Conservation (phyloP, 2,113 vertebrate genomes). For the Erythrocebus patas region DNA sequence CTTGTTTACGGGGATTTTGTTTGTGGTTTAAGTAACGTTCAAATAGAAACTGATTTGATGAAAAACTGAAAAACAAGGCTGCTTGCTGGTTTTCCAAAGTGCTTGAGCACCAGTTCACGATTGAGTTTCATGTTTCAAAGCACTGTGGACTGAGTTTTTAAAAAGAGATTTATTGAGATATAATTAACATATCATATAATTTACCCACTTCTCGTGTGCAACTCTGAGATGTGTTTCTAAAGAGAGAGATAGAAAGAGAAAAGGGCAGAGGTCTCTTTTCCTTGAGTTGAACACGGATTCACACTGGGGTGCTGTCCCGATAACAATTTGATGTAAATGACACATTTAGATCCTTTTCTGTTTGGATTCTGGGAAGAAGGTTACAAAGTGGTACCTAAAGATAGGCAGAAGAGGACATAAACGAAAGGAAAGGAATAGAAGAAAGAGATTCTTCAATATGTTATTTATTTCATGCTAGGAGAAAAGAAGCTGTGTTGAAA, state of each 20-base stretch:
- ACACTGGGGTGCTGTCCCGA: background rate
- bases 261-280: background rate
- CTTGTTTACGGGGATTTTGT: background rate
- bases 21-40: constrained; percentile 16
- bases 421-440: background rate
- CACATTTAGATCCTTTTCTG: background rate
- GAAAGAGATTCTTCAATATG: background rate
- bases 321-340: background rate
- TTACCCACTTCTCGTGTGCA: background rate
- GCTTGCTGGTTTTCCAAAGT: background rate
- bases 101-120: background rate
- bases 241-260: background rate
- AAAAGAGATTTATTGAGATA: constrained; percentile 15
- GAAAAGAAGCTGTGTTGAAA: constrained; percentile 1
- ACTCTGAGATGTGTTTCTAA: constrained; percentile 40
- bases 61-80: background rate
- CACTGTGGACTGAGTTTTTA: background rate
- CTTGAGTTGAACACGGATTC: background rate
- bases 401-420: background rate
- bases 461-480: background rate
- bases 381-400: background rate
- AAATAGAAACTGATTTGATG: constrained; percentile 7
- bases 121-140: constrained; percentile 32
- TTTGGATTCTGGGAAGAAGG: background rate
- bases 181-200: background rate